Evolutionary conservation across 2,888 invertebrate species (phyloP).

Genomic region (Diarsia dahlii): DNA sequence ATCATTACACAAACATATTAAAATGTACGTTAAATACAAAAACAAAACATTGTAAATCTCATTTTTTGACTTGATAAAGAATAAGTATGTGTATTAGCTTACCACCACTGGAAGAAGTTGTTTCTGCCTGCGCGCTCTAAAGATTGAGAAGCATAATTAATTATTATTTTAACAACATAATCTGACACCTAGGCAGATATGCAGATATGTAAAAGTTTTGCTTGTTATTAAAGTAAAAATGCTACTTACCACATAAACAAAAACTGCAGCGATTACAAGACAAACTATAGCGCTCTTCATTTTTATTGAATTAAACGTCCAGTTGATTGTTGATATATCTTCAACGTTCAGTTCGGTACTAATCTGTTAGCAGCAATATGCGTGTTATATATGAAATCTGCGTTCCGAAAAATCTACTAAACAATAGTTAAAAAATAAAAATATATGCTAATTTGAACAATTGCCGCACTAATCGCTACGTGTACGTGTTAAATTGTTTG

Average conservation of each 20-base stretch:
- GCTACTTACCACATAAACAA: conserved; percentile 58
- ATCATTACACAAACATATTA: background rate
- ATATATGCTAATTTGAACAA: conserved; percentile 51
- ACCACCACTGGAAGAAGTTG: background rate
- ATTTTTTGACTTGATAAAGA: background rate
- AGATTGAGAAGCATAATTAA: conserved; percentile 3
- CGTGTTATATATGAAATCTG: conserved; percentile 53
- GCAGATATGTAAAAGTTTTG: background rate
- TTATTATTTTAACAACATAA: background rate
- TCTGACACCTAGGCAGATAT: background rate
- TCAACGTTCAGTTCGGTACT: conserved; percentile 34
- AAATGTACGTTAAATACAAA: background rate
- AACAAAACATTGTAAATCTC: background rate
- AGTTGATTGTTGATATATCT: conserved; percentile 4
- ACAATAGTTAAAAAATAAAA: conserved; percentile 33
- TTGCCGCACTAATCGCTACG: conserved; percentile 30
- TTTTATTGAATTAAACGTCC: conserved; percentile 11
- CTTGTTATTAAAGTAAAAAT: background rate
- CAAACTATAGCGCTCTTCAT: conserved; percentile 57
- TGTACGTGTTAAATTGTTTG: conserved; percentile 31
- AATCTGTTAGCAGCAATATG: background rate
- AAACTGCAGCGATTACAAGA: conserved; percentile 44
- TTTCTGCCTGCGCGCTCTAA: conserved; percentile 17
- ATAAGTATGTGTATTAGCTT: background rate
- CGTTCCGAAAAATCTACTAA: conserved; percentile 9